Evolutionary conservation across 2,888 invertebrate genomes (phyloP), one percentile per base, ranked within the genome.

Genomic region (Macrosoma leucophasiata): DNA sequence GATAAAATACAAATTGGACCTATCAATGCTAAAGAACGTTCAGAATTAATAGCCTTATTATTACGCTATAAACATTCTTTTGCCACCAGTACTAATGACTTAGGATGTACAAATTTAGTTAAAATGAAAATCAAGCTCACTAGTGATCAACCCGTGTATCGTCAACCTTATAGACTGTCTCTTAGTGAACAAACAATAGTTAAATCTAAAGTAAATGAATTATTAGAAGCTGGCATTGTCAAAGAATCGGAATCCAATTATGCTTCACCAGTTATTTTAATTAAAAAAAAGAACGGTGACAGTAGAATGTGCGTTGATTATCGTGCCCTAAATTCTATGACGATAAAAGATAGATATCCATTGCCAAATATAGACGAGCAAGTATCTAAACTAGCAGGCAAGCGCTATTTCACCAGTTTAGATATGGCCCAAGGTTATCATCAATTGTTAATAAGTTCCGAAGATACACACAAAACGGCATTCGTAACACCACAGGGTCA

Each of bases 261-360:
- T 18, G 32, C 32, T n/a, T n/a, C n/a, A n/a, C 53, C 56, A 0
- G 38, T 55, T 1, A 4, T 57, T 1, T 12, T 58, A 1, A 52
- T 54, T 0, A 26, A 28, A 13, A 41, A 41, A 11, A 34, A 35
- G 21, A 31, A 17, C 5, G 41, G 41, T 1, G 35, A 35, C 9
- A 12, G 19, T 8, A 9, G 41, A 4, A 18, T 41, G 7, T 41
- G 41, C n/a, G 20, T 41, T n/a, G 41, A 41, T 32, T 41, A 38
- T 27, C 30, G 41, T 13, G 37, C 31, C 1, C 23, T 67, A 1
- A 70, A 70, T 35, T 31, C 37, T n/a, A 3, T 43, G 10, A 55
- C 56, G 36, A 61, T 34, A 52, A 40, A 53, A 4, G 43, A 50
- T 1, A 39, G 43, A 2, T 52, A 35, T 11, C 53, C 53, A 0